phyloP scores from a whole-genome alignment of 2,797 vertebrate genomes.

The Anguilla megastoma region DNA sequence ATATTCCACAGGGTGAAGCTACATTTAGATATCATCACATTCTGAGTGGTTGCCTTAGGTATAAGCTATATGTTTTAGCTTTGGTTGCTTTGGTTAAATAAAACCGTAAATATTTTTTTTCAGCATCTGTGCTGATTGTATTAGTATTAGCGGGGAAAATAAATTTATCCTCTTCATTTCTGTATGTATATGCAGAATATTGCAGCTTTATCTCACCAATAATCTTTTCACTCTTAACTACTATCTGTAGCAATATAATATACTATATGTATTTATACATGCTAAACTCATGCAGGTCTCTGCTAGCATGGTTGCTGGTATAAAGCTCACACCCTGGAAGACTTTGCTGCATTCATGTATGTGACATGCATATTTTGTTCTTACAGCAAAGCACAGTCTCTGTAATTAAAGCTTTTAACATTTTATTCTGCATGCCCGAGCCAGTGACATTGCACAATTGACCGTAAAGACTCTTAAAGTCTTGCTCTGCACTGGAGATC shows the following conservation, averaged over 20 bases:
- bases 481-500: neutral
- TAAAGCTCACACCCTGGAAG: neutral
- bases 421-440: neutral
- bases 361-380: neutral
- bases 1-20: neutral
- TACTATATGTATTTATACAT: neutral
- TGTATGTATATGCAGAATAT: neutral
- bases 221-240: neutral
- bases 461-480: slow-evolving; percentile 16
- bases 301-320: neutral
- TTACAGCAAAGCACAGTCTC: neutral
- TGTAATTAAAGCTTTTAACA: neutral
- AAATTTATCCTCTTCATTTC: neutral
- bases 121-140: neutral
- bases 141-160: neutral
- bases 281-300: neutral
- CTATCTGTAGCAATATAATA: neutral
- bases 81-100: neutral
- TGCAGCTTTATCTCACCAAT: neutral
- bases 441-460: neutral
- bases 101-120: neutral
- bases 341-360: neutral
- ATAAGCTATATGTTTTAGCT: neutral
- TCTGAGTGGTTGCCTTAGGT: neutral
- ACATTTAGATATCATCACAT: neutral